Evolutionary conservation across 2,888 invertebrate genomes (phyloP).

Genomic region (Salticus scenicus): DNA sequence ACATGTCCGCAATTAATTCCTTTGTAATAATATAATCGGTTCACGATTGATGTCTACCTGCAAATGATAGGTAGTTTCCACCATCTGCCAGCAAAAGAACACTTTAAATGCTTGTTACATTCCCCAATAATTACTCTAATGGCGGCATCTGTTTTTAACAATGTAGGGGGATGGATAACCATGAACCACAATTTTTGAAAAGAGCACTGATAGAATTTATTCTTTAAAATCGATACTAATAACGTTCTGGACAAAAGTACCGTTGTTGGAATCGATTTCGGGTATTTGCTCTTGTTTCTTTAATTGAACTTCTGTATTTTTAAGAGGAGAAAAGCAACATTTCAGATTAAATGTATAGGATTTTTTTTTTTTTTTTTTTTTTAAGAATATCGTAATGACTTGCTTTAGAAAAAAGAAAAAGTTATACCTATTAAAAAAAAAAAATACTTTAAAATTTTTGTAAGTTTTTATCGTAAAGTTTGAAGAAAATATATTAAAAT

Average conservation of each 20-base stretch:
- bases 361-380: too few species aligned
- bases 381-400: too few species aligned
- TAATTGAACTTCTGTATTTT: neutral
- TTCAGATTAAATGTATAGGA: neutral
- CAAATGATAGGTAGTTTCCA: neutral
- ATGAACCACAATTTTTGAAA: too few species aligned
- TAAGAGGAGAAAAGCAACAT: neutral
- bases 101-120: neutral
- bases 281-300: neutral
- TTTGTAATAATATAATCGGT: neutral
- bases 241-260: neutral
- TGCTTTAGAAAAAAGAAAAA: too few species aligned
- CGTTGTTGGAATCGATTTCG: neutral
- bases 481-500: too few species aligned
- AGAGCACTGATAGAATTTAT: neutral
- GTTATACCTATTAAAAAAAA: too few species aligned
- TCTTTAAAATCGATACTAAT: slow-evolving; percentile 6
- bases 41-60: neutral
- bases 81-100: neutral
- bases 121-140: slow-evolving; percentile 14
- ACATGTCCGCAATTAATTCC: too few species aligned
- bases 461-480: too few species aligned
- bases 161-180: too few species aligned
- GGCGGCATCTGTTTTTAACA: slow-evolving; percentile 9
- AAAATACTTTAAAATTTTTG: too few species aligned